These are phyloP conservation scores for Gastracanthus pulcherrimus DNA, from an alignment of 2,888 invertebrate species.

Conservation along the genomic window DNA sequence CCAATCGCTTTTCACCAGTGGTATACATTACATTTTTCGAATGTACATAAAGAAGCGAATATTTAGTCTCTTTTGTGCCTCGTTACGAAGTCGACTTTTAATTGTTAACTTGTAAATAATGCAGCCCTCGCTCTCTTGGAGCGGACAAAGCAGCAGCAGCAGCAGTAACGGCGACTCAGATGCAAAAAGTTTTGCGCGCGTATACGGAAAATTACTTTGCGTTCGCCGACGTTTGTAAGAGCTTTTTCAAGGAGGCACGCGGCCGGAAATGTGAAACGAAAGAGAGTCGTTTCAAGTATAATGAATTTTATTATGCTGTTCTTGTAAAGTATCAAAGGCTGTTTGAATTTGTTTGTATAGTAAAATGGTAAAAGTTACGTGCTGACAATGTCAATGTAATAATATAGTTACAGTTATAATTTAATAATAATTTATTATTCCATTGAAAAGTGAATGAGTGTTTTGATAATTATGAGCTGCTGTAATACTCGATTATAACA, in stretches of 20 bases:
- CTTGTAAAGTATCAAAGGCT: background rate
- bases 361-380: too few species aligned
- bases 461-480: too few species aligned
- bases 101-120: constrained; percentile 3
- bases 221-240: too few species aligned
- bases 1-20: too few species aligned
- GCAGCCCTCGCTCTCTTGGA: background rate
- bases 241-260: background rate
- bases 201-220: background rate
- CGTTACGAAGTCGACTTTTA: background rate
- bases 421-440: too few species aligned
- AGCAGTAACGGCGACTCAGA: too few species aligned
- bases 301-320: background rate
- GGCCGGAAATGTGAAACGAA: background rate
- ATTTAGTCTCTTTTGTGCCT: background rate
- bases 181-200: background rate
- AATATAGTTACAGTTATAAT: too few species aligned
- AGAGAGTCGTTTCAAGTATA: background rate
- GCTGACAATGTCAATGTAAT: too few species aligned
- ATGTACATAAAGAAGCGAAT: background rate
- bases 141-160: background rate
- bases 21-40: background rate
- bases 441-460: too few species aligned
- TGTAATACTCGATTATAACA: too few species aligned
- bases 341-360: background rate